phyloP scores from a whole-genome alignment of 2,888 invertebrate species.

The Cheilosia vulpina region DNA sequence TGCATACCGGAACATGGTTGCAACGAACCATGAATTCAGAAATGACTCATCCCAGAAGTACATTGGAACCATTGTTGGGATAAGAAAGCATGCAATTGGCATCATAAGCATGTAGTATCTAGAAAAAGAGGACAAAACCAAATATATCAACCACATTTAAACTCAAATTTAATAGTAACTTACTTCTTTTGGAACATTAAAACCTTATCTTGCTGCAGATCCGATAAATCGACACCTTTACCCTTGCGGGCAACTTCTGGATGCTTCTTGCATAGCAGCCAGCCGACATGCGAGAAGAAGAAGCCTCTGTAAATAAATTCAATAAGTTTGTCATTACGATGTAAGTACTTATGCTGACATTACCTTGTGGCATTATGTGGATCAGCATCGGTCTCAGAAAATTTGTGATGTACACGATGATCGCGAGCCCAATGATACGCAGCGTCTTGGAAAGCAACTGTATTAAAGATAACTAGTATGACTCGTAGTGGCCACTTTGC shows the following conservation, averaged over 20 bases:
- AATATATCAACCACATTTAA: not conserved
- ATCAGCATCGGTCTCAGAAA: constrained; percentile 96
- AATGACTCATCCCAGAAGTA: constrained; percentile 91
- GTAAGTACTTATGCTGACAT: not conserved
- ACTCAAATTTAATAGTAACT: constrained; percentile 79
- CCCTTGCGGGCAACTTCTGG: constrained; percentile 95
- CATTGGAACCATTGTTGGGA: constrained; percentile 91
- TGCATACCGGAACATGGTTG: constrained; percentile 90
- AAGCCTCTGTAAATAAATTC: constrained; percentile 87
- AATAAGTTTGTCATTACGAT: no score
- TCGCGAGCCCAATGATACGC: constrained; percentile 92
- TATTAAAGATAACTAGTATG: constrained; percentile 92
- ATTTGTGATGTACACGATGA: constrained; percentile 95
- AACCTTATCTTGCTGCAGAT: constrained; percentile 92
- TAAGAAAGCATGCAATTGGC: constrained; percentile 89
- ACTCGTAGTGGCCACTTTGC: constrained; percentile 94
- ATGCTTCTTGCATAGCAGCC: constrained; percentile 96
- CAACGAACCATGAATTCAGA: constrained; percentile 87
- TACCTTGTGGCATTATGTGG: constrained; percentile 92
- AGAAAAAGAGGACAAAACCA: constrained; percentile 76
- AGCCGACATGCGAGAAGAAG: constrained; percentile 98
- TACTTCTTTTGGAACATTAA: constrained; percentile 95
- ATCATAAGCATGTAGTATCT: constrained; percentile 91
- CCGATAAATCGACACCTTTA: constrained; percentile 92
- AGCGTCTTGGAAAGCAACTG: constrained; percentile 94